Conservation (phyloP, 2,888 invertebrate genomes). For the Drosophila setosimentum region DNA sequence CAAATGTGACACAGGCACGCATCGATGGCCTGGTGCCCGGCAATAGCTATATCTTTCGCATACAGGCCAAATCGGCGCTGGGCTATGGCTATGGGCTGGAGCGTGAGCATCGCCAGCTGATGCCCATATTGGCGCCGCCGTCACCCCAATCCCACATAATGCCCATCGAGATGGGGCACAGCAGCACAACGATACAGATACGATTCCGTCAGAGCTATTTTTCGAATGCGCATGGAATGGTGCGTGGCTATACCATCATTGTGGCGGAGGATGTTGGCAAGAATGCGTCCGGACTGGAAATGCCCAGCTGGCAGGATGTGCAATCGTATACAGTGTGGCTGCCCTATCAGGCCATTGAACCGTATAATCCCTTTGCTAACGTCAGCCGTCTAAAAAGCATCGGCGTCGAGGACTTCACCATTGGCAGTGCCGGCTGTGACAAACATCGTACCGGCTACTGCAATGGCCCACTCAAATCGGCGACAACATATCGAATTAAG, state of each 20-base stretch:
- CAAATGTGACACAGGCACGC: conserved; percentile 89
- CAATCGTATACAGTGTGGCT: conserved; percentile 95
- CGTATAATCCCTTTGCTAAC: conserved; percentile 94
- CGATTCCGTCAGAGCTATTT: conserved; percentile 95
- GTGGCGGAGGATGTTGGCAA: conserved; percentile 94
- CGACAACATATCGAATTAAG: conserved; percentile 94
- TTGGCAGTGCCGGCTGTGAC: conserved; percentile 93
- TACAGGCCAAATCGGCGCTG: conserved; percentile 93
- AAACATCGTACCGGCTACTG: conserved; percentile 92
- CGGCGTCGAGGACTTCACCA: conserved; percentile 93
- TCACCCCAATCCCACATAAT: conserved; percentile 89
- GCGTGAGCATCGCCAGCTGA: conserved; percentile 90
- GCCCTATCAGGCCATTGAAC: conserved; percentile 96
- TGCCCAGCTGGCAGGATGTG: conserved; percentile 97
- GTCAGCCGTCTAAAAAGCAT: conserved; percentile 84
- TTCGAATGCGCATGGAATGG: conserved; percentile 92
- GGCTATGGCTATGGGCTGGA: conserved; percentile 92
- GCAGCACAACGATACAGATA: conserved; percentile 91
- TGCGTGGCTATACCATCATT: conserved; percentile 94
- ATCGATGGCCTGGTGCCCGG: conserved; percentile 92
- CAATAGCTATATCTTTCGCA: conserved; percentile 91
- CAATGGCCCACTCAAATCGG: conserved; percentile 98
- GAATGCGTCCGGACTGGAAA: conserved; percentile 91
- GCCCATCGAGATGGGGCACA: conserved; percentile 91
- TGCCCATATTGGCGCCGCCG: conserved; percentile 94